Base-by-base conservation (phyloP, 2,797 vertebrate genomes). In the Lemur catta region DNA sequence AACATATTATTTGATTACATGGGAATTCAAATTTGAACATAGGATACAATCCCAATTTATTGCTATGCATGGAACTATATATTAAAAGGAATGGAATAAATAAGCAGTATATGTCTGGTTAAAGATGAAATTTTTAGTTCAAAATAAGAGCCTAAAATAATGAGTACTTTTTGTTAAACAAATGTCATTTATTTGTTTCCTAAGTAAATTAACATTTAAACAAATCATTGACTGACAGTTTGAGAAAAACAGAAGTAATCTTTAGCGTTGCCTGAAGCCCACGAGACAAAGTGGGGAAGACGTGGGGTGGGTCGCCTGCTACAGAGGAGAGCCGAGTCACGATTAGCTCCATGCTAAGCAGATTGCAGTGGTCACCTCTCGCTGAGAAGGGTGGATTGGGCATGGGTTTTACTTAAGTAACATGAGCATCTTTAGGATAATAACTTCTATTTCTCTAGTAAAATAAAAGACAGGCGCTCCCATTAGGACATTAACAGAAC, bases 291-390 rank as follows among this genome's bases (percentile, higher is more conserved):
- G 6, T 52, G 30, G 11, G 6, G 28, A 92, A 26, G 4, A 28
- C 6, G 0, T 43, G 4, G 11, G 1, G 4, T 72, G 12, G 3
- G 4, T 50, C 2, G 20, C 67, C 46, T 30, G 2, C 1, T 33
- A 20, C n/a, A 65, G 17, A 22, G 2, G 30, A 50, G 22, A 50
- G 0, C 2, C 24, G 9, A n/a, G 22, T 84, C 71, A 48, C 12
- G 24, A 46, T 52, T 10, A 2, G 20, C 13, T 55, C 10, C 20
- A 6, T 30, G 7, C 2, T n/a, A 20, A 72, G 41, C 43, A 82
- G 75, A 55, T 22, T 84, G 46, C 57, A 26, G 24, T 30, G 9
- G 6, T 7, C 61, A 28, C 15, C 2, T 63, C 7, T 0, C 26
- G 8, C 26, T 35, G 33, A 85, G 26, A n/a, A 52, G 30, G 17